These are phyloP conservation scores for Hyppa rectilinea DNA, from an alignment of 2,888 invertebrate genomes.

Conservation along the genomic window DNA sequence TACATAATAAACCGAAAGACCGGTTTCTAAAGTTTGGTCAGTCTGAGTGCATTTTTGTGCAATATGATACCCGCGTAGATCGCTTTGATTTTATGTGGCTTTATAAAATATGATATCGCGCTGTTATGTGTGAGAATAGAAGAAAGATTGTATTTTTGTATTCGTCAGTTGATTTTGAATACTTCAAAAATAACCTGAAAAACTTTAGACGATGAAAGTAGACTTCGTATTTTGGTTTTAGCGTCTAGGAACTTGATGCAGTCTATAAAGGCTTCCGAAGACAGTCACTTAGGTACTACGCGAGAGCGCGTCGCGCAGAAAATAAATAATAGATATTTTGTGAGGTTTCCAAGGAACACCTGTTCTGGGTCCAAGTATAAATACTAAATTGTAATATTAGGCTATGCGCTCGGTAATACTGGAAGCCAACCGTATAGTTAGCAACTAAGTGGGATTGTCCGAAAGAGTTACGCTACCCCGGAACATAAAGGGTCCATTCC, in stretches of 20 bases:
- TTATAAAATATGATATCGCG: not conserved
- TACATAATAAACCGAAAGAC: constrained; percentile 43
- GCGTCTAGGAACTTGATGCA: not conserved
- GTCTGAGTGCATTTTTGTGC: constrained; percentile 41
- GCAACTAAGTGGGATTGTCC: no score
- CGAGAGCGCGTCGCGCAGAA: no score
- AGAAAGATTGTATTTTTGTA: not conserved
- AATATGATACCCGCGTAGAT: constrained; percentile 19
- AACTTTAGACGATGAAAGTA: not conserved
- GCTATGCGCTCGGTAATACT: not conserved
- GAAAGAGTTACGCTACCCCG: no score
- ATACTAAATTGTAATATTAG: not conserved
- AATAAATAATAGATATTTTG: no score
- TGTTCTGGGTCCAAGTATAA: not conserved
- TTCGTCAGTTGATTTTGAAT: not conserved
- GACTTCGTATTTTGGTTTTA: not conserved
- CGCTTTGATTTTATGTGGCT: constrained; percentile 2
- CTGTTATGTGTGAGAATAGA: constrained; percentile 3
- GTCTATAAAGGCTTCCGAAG: no score
- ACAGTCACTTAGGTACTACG: no score
- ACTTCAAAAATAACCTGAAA: not conserved
- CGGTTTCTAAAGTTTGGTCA: constrained; percentile 36
- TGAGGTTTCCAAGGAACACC: not conserved
- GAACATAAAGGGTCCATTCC: no score
- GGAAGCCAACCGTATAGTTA: no score